Evolutionary conservation across 2,113 vertebrate genomes (phyloP).

Genomic region (Ailuropoda melanoleuca): DNA sequence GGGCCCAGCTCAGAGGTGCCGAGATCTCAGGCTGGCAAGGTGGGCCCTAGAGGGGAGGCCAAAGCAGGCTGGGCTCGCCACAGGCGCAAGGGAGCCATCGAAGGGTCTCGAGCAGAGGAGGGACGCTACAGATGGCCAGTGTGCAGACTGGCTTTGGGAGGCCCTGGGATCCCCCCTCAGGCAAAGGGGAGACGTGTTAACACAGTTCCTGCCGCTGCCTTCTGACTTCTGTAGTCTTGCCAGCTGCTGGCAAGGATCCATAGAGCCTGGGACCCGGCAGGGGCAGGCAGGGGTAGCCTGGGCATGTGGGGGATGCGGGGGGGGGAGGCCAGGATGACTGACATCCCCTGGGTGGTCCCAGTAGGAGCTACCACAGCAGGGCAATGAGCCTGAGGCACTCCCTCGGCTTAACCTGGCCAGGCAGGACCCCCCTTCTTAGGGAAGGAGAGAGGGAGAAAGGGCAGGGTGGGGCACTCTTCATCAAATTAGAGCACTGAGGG

Average conservation of each 20-base stretch:
- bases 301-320: background rate
- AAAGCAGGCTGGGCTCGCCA: background rate
- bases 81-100: background rate
- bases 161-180: background rate
- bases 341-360: constrained; percentile 33
- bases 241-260: background rate
- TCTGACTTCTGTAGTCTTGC: constrained; percentile 26
- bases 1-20: background rate
- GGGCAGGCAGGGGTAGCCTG: background rate
- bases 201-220: background rate
- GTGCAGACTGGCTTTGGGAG: background rate
- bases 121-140: background rate
- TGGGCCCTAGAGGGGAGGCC: background rate
- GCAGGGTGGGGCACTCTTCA: too few relatives aligned
- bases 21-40: background rate
- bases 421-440: background rate
- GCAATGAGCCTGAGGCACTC: background rate
- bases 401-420: background rate
- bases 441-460: too few relatives aligned
- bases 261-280: background rate
- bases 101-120: background rate
- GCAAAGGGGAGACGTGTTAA: background rate
- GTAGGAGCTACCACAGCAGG: background rate
- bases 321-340: background rate
- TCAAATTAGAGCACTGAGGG: background rate